Conservation (phyloP, 2,888 invertebrate species). For the Argyresthia albistria region DNA sequence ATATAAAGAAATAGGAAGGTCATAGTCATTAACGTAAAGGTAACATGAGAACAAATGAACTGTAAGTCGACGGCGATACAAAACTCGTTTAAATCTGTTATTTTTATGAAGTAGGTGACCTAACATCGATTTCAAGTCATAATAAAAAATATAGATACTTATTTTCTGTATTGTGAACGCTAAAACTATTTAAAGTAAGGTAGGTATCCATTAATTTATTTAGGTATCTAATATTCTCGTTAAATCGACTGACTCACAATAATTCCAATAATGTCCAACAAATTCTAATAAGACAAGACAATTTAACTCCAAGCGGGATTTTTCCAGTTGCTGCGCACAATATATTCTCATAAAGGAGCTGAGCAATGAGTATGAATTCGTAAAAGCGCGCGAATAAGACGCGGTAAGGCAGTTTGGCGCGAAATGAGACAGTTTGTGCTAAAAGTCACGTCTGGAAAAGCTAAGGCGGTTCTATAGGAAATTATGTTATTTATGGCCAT, state of each 20-base stretch:
- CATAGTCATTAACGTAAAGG: no score
- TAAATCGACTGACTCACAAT: neutral
- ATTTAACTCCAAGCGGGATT: constrained; percentile 37
- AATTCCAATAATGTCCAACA: constrained; percentile 3
- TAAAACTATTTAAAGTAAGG: no score
- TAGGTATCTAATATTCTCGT: neutral
- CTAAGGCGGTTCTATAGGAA: neutral
- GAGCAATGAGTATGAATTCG: constrained; percentile 60
- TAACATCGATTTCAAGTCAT: no score
- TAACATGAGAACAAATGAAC: no score
- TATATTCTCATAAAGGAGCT: constrained; percentile 48
- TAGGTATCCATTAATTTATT: no score
- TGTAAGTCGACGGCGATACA: no score
- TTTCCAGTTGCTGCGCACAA: constrained; percentile 23
- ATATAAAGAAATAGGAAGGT: no score
- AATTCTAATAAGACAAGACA: constrained; percentile 23
- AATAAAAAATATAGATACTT: no score
- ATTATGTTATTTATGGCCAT: constrained; percentile 7
- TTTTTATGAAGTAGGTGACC: no score
- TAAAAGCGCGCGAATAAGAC: constrained; percentile 47
- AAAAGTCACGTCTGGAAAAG: constrained; percentile 47
- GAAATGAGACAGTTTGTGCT: constrained; percentile 58
- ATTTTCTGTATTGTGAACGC: no score
- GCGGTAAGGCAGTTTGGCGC: constrained; percentile 53
- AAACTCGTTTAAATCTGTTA: no score